Evolutionary conservation across 2,888 invertebrate genomes (phyloP).

Genomic region (Scrobipalpa costella): DNA sequence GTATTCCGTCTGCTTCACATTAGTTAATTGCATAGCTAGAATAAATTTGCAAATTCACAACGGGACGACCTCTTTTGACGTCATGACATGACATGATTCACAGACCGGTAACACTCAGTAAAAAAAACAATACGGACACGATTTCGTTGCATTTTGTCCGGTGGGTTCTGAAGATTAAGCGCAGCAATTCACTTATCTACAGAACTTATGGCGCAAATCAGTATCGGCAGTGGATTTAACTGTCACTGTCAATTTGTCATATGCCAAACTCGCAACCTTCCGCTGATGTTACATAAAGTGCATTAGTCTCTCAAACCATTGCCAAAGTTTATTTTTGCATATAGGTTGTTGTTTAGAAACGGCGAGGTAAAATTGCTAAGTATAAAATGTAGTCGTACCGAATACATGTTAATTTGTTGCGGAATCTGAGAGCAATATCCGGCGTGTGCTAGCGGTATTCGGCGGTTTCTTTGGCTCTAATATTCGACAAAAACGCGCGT

Average conservation of each 20-base stretch:
- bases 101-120: conserved; percentile 7
- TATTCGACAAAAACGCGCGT: conserved; percentile 70
- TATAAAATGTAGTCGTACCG: conserved; percentile 76
- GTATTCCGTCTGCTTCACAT: too few relatives aligned
- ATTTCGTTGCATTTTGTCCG: background rate
- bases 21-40: too few relatives aligned
- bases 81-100: conserved; percentile 30
- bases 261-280: too few relatives aligned
- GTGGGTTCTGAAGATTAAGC: background rate
- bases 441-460: conserved; percentile 76
- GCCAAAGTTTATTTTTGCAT: conserved; percentile 14
- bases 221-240: too few relatives aligned
- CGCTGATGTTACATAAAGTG: too few relatives aligned
- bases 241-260: too few relatives aligned
- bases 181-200: too few relatives aligned
- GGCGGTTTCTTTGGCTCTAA: conserved; percentile 75
- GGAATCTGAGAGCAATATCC: conserved; percentile 81
- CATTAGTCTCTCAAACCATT: background rate
- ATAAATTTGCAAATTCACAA: conserved; percentile 42
- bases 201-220: too few relatives aligned
- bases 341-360: conserved; percentile 41
- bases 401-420: conserved; percentile 82
- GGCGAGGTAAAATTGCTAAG: conserved; percentile 68
- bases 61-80: conserved; percentile 48
- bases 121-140: conserved; percentile 18